Percentiles rank a stretch among this genome's conserved stretches.
These are phyloP conservation scores for Nipponia nippon DNA, from an alignment of 2,113 vertebrate species.

Conservation along the genomic window DNA sequence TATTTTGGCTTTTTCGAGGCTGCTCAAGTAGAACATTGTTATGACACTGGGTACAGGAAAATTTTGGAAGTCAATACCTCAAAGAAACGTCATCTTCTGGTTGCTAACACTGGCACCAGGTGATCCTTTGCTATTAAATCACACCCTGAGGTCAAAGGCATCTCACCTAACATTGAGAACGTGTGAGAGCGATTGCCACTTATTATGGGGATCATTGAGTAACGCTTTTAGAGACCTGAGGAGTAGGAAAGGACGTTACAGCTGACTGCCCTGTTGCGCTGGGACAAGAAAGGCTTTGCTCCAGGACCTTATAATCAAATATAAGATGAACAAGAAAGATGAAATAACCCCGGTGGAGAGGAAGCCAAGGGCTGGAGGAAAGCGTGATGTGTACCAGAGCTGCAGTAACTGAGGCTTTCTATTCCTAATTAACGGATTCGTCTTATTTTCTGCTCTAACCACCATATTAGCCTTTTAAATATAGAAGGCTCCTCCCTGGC, in stretches of 20 bases:
- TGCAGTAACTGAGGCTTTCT: constrained; percentile 7
- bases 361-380: neutral
- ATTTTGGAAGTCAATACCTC: neutral
- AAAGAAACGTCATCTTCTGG: neutral
- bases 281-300: neutral
- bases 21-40: neutral
- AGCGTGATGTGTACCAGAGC: neutral
- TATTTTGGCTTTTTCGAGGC: neutral
- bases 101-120: neutral
- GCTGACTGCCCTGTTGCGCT: neutral
- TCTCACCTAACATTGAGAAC: accelerated
- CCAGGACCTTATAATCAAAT: neutral
- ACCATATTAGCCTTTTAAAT: constrained; percentile 25
- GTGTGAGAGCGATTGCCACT: neutral
- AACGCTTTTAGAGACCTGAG: neutral
- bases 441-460: constrained; percentile 41
- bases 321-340: neutral
- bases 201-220: accelerated
- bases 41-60: neutral
- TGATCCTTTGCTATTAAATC: neutral
- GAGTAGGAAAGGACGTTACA: neutral
- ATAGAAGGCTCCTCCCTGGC: constrained; percentile 17
- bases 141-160: neutral
- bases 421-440: constrained; percentile 31
- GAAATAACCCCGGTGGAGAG: neutral